Evolutionary conservation across 1,140 invertebrate genomes (phyloP).

Genomic region (Scaptomyza montana): DNA sequence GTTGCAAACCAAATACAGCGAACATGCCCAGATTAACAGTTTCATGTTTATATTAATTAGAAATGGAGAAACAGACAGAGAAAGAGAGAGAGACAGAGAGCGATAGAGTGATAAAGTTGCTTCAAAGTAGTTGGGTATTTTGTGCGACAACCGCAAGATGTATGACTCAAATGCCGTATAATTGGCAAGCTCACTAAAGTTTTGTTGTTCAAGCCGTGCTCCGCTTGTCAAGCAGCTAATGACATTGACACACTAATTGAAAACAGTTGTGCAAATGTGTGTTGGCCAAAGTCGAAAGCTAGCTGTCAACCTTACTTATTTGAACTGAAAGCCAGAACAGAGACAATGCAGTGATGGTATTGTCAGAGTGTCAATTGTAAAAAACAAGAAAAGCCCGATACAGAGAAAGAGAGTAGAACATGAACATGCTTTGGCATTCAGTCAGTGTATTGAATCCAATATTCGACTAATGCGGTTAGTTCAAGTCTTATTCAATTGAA

Average conservation of each 20-base stretch:
- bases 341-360: neutral
- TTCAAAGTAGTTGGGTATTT: neutral
- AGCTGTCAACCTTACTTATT: constrained; percentile 3
- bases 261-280: constrained; percentile 55
- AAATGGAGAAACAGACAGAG: neutral
- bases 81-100: too few relatives aligned
- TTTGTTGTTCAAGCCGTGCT: constrained; percentile 50
- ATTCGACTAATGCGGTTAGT: neutral
- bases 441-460: neutral
- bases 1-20: constrained; percentile 18
- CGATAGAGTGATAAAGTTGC: too few relatives aligned
- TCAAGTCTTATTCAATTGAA: neutral
- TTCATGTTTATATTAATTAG: constrained; percentile 43
- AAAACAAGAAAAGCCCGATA: neutral
- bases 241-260: constrained; percentile 53
- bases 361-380: neutral
- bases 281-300: neutral
- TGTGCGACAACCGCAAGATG: constrained; percentile 27
- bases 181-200: constrained; percentile 24
- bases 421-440: neutral
- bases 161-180: constrained; percentile 39
- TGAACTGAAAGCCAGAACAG: neutral
- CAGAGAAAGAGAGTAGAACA: neutral
- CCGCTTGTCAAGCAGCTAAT: constrained; percentile 6
- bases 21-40: constrained; percentile 39